Evolutionary conservation across 2,888 invertebrate genomes (phyloP).

Genomic region (Volucella inflata): DNA sequence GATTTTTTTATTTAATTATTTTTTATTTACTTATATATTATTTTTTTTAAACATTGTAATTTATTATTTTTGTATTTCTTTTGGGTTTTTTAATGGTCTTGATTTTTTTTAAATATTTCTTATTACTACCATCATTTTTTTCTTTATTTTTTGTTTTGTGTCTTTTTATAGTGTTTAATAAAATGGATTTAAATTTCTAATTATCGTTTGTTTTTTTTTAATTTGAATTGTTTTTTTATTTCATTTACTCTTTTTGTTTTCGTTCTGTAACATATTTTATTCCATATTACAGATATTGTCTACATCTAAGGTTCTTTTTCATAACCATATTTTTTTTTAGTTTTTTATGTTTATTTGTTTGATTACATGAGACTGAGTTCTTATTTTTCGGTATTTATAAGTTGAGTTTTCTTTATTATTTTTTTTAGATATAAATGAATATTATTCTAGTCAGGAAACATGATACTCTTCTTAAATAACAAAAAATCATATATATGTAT

Average conservation of each 20-base stretch:
- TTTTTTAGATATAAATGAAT: constrained; percentile 31
- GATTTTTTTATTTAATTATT: constrained; percentile 34
- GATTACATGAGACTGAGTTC: constrained; percentile 64
- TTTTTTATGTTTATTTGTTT: constrained; percentile 25
- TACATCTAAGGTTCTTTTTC: constrained; percentile 12
- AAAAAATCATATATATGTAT: constrained; percentile 10
- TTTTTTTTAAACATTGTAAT: constrained; percentile 39
- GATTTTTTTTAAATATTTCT: constrained; percentile 76
- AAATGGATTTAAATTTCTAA: constrained; percentile 59
- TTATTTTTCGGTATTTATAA: constrained; percentile 49
- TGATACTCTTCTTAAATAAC: constrained; percentile 63
- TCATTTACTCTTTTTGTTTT: constrained; percentile 34
- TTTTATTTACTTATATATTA: constrained; percentile 40
- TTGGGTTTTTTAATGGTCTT: constrained; percentile 69
- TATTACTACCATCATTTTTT: constrained; percentile 69
- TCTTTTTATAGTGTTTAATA: constrained; percentile 66
- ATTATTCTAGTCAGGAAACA: constrained; percentile 70
- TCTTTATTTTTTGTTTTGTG: constrained; percentile 63
- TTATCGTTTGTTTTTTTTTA: constrained; percentile 68
- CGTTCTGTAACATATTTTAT: constrained; percentile 24
- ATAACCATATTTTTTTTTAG: constrained; percentile 14
- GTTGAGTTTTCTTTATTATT: constrained; percentile 18
- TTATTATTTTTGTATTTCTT: constrained; percentile 73
- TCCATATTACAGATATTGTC: constrained; percentile 20
- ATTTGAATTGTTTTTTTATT: constrained; percentile 54